A percentile compares a stretch with the other conserved stretches of the same genome.
These are phyloP conservation scores for Sisyra nigra DNA, from an alignment of 2,888 invertebrate genomes.

Conservation along the genomic window DNA sequence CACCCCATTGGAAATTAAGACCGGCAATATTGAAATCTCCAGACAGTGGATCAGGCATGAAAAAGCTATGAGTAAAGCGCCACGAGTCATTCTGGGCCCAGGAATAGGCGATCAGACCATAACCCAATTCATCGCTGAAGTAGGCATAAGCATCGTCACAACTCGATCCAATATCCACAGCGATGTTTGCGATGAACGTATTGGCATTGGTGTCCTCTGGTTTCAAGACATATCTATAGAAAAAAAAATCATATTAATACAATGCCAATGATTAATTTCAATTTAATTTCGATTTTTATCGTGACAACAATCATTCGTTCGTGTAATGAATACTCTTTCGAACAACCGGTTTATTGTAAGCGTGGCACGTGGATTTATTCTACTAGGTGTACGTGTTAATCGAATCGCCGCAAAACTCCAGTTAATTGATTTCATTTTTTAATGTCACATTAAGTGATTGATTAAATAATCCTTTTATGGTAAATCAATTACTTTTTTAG, in stretches of 20 bases:
- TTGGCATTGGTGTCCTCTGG: constrained; percentile 57
- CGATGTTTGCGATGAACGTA: constrained; percentile 75
- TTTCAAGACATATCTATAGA: constrained; percentile 41
- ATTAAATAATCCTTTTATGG: too few relatives aligned
- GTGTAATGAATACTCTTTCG: too few relatives aligned
- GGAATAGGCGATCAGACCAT: constrained; percentile 65
- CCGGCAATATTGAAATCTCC: constrained; percentile 68
- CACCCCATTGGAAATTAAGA: constrained; percentile 71
- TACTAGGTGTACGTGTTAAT: too few relatives aligned
- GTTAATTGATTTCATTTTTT: too few relatives aligned
- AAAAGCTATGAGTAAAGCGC: constrained; percentile 63
- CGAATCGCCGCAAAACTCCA: too few relatives aligned
- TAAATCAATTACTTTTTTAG: too few relatives aligned
- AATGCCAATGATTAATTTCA: too few relatives aligned
- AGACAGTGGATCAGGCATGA: constrained; percentile 64
- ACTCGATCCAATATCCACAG: constrained; percentile 55
- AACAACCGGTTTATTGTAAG: too few relatives aligned
- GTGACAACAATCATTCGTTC: too few relatives aligned
- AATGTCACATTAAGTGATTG: too few relatives aligned
- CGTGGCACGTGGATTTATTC: too few relatives aligned
- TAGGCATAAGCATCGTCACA: constrained; percentile 68
- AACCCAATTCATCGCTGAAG: constrained; percentile 68
- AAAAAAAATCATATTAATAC: neutral
- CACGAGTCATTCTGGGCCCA: constrained; percentile 62
- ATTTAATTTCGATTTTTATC: too few relatives aligned